Percentiles rank a stretch among this genome's conserved stretches.
These are phyloP conservation scores for Centropus bengalensis DNA, from an alignment of 2,113 vertebrate genomes.

Conservation along the genomic window DNA sequence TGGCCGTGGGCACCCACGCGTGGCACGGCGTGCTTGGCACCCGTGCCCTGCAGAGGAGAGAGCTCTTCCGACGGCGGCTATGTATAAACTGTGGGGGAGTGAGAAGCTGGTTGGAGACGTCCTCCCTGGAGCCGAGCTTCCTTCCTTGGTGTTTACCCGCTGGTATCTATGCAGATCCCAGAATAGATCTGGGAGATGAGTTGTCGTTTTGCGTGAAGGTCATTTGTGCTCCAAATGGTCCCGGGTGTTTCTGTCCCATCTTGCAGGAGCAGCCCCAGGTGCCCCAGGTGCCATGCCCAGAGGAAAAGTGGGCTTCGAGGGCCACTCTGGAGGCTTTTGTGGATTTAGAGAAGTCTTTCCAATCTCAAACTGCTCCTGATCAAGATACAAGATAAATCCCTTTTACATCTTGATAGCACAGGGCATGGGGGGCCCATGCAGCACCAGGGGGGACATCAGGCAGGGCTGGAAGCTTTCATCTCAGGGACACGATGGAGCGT, in stretches of 20 bases:
- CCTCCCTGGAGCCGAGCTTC: neutral
- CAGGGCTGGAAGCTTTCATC: neutral
- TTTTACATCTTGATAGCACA: neutral
- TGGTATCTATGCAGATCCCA: neutral
- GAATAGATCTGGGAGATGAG: neutral
- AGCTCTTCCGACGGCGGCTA: neutral
- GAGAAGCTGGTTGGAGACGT: neutral
- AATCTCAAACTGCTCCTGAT: neutral
- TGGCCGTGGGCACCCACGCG: neutral
- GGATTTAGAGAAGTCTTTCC: neutral
- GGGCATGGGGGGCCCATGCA: neutral
- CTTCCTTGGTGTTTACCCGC: neutral
- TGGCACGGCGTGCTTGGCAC: neutral
- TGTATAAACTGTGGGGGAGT: conserved; percentile 23
- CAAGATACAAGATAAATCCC: neutral
- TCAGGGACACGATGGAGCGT: neutral
- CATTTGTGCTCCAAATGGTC: neutral
- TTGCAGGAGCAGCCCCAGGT: neutral
- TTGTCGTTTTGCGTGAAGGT: neutral
- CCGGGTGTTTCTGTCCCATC: neutral
- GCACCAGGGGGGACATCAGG: neutral
- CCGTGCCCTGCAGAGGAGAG: neutral
- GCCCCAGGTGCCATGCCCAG: accelerated
- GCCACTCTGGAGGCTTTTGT: accelerated
- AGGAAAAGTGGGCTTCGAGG: accelerated